Evolutionary conservation across 1,140 invertebrate species (phyloP).

Genomic region (Mycetomoellerius zeteki): DNA sequence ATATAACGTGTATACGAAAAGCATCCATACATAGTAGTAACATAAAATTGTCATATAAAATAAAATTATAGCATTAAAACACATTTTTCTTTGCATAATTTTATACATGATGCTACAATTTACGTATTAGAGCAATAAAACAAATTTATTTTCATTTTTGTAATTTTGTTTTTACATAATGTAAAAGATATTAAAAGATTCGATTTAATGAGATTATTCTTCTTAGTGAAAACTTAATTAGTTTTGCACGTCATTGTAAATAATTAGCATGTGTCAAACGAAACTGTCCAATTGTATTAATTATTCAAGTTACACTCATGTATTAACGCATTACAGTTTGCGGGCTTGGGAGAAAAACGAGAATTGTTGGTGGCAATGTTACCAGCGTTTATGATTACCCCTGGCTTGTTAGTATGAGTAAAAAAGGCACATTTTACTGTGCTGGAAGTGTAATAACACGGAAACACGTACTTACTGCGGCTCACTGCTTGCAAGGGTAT

Average conservation of each 20-base stretch:
- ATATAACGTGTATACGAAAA: neutral
- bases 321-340: slow-evolving; percentile 87
- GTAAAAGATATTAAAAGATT: too few relatives aligned
- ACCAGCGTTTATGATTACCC: slow-evolving; percentile 91
- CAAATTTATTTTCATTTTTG: neutral
- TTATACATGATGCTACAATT: neutral
- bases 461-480: slow-evolving; percentile 88
- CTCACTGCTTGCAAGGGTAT: slow-evolving; percentile 89
- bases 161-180: neutral
- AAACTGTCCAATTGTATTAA: neutral
- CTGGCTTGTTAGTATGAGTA: slow-evolving; percentile 91
- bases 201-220: neutral
- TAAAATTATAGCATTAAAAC: neutral
- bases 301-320: neutral
- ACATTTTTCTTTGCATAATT: neutral
- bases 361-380: slow-evolving; percentile 91
- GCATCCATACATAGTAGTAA: neutral
- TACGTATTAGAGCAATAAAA: neutral
- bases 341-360: slow-evolving; percentile 89
- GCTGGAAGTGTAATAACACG: slow-evolving; percentile 90
- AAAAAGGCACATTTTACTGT: slow-evolving; percentile 91
- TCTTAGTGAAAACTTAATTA: neutral
- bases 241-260: neutral
- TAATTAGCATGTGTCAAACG: neutral
- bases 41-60: neutral